Percentiles rank a stretch among this genome's conserved stretches.
Evolutionary conservation across 2,888 invertebrate genomes (phyloP).

Genomic region (Bombylius discolor): DNA sequence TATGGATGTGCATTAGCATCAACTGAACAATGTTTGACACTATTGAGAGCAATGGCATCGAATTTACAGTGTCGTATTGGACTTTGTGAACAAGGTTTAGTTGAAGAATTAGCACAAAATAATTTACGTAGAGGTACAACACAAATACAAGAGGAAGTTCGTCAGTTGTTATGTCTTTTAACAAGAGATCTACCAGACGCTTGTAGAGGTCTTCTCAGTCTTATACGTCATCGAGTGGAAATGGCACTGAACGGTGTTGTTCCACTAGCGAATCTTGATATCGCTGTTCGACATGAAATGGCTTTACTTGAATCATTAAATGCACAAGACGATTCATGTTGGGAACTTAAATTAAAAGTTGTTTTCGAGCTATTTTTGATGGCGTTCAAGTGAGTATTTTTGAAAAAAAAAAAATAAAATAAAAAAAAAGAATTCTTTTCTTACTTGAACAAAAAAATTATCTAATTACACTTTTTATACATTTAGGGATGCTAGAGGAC

Average conservation of each 20-base stretch:
- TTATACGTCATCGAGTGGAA: slow-evolving; percentile 75
- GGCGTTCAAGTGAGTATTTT: slow-evolving; percentile 44
- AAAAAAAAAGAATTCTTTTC: neutral
- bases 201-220: slow-evolving; percentile 43
- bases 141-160: slow-evolving; percentile 77
- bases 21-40: slow-evolving; percentile 84
- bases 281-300: slow-evolving; percentile 79
- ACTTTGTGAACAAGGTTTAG: slow-evolving; percentile 71
- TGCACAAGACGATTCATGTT: slow-evolving; percentile 86
- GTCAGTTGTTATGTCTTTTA: slow-evolving; percentile 74
- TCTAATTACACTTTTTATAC: neutral
- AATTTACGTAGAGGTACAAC: slow-evolving; percentile 78
- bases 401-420: neutral
- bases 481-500: slow-evolving; percentile 53
- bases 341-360: slow-evolving; percentile 83
- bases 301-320: slow-evolving; percentile 74
- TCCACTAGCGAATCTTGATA: slow-evolving; percentile 57
- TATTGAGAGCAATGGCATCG: slow-evolving; percentile 78
- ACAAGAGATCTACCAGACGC: slow-evolving; percentile 79
- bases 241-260: slow-evolving; percentile 63
- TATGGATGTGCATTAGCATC: slow-evolving; percentile 84
- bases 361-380: slow-evolving; percentile 78
- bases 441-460: neutral
- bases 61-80: slow-evolving; percentile 60
- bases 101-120: slow-evolving; percentile 79